Evolutionary conservation across 1,140 invertebrate genomes (phyloP).

Genomic region (Drosophila kurseongensis): DNA sequence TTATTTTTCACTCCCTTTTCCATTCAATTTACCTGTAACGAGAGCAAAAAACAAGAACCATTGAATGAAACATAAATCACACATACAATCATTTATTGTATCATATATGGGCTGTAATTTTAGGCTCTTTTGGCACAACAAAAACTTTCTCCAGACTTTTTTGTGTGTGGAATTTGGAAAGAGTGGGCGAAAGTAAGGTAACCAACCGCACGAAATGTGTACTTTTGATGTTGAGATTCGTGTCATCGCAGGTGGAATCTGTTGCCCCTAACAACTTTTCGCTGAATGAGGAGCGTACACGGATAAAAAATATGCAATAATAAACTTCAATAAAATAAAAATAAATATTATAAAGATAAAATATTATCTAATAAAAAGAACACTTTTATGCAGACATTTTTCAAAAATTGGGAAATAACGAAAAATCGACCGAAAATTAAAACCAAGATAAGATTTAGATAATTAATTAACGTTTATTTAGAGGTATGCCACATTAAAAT

Average conservation of each 20-base stretch:
- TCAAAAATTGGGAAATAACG: no score
- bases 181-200: neutral
- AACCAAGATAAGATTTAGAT: no score
- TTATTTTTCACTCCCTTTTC: slow-evolving; percentile 6
- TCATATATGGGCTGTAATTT: slow-evolving; percentile 18
- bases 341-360: neutral
- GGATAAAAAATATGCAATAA: neutral
- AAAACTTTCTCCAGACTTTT: slow-evolving; percentile 19
- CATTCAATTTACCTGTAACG: slow-evolving; percentile 33
- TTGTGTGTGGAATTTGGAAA: neutral
- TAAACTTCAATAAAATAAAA: neutral
- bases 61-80: slow-evolving; percentile 30
- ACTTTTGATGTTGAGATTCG: slow-evolving; percentile 43
- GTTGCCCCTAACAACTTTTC: slow-evolving; percentile 24
- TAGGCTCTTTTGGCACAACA: neutral
- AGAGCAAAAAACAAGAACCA: neutral
- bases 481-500: no score
- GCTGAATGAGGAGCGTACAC: neutral
- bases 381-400: no score
- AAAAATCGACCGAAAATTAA: no score
- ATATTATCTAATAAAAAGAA: neutral
- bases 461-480: no score
- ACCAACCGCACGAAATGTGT: slow-evolving; percentile 25
- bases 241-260: slow-evolving; percentile 44
- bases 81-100: slow-evolving; percentile 26